phyloP scores from a whole-genome alignment of 2,797 vertebrate genomes.

The Eulemur rubriventer region DNA sequence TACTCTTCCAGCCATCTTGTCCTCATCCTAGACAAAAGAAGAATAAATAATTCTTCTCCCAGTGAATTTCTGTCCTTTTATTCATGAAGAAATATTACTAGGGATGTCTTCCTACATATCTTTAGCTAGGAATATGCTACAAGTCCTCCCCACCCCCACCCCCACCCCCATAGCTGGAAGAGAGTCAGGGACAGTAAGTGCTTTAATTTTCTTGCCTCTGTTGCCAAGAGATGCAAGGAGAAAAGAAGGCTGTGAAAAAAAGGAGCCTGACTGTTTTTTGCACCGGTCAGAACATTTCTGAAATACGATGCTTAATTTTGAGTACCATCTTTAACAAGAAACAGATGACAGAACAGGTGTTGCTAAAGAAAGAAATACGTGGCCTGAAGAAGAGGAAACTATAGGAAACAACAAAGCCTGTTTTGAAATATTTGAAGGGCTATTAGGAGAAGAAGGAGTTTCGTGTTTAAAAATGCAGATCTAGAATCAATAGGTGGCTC shows the following conservation, averaged over 20 bases:
- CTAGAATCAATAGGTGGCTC: not conserved
- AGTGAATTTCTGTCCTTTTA: not conserved
- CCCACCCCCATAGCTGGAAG: not conserved
- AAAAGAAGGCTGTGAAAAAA: not conserved
- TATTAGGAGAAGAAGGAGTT: not conserved
- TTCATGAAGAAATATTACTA: not conserved
- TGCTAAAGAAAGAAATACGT: not conserved
- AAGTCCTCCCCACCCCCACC: not conserved
- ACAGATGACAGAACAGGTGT: constrained; percentile 12
- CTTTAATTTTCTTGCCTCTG: not conserved
- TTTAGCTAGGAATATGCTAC: not conserved
- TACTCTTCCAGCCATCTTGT: not conserved
- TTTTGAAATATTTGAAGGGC: constrained; percentile 11
- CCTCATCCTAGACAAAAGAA: not conserved
- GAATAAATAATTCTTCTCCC: not conserved
- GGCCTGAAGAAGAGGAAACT: constrained; percentile 15
- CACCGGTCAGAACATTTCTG: not conserved
- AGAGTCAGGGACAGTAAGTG: not conserved
- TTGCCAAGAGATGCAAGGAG: not conserved
- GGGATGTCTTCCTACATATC: not conserved
- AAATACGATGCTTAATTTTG: constrained; percentile 11
- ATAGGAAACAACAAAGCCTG: not conserved
- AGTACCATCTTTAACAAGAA: constrained; percentile 14
- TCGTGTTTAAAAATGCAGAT: not conserved
- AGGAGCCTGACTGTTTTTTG: not conserved